phyloP scores from a whole-genome alignment of 2,797 vertebrate genomes.

The Enteromius afrohamiltoni region DNA sequence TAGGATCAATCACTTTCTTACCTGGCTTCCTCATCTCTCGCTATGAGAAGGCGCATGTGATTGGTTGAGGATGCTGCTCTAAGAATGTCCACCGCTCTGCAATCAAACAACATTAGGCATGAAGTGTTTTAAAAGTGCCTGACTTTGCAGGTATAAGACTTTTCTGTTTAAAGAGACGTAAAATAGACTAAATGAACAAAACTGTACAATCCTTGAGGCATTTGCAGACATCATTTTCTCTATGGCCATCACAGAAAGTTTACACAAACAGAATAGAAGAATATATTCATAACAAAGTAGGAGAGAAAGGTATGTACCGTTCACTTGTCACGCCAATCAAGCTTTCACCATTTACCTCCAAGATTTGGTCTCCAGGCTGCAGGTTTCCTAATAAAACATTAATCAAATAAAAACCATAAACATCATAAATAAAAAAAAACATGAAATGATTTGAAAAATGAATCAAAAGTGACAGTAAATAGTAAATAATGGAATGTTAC shows the following conservation, averaged over 20 bases:
- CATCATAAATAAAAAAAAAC: neutral
- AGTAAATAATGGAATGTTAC: neutral
- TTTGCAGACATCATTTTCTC: neutral
- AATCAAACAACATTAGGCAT: constrained; percentile 19
- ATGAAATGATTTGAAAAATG: neutral
- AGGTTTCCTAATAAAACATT: constrained; percentile 78
- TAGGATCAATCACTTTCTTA: constrained; percentile 62
- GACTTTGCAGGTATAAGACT: neutral
- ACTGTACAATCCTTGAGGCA: neutral
- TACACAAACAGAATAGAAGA: neutral
- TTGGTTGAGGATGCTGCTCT: constrained; percentile 86
- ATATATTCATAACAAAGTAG: too few species aligned
- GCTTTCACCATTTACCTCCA: constrained; percentile 91
- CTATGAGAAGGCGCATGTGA: constrained; percentile 90
- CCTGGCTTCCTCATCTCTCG: constrained; percentile 89
- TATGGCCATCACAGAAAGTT: neutral
- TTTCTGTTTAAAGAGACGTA: neutral
- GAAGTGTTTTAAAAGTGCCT: constrained; percentile 10
- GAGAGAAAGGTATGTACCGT: constrained; percentile 81
- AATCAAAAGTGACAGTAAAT: neutral
- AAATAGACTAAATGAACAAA: neutral
- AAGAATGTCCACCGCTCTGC: constrained; percentile 88
- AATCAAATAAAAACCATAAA: constrained; percentile 5
- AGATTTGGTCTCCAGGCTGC: constrained; percentile 89
- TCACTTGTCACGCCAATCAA: constrained; percentile 88